These are phyloP conservation scores for Machimus rusticus DNA, from an alignment of 2,888 invertebrate species.

Conservation along the genomic window DNA sequence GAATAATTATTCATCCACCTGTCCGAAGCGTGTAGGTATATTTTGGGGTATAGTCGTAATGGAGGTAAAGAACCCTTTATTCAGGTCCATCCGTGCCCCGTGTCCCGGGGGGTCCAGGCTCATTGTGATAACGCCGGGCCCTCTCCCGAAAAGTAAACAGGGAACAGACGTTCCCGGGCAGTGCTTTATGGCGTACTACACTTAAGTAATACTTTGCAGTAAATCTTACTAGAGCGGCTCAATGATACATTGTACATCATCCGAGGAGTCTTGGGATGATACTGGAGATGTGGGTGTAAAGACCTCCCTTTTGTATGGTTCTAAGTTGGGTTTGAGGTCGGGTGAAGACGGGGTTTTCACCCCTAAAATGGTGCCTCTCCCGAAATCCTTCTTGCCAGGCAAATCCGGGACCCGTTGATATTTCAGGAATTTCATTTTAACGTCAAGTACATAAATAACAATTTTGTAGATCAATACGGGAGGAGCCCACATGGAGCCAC, in stretches of 20 bases:
- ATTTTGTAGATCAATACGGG: conserved; percentile 16
- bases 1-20: conserved; percentile 10
- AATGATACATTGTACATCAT: neutral
- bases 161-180: neutral
- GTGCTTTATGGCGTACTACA: conserved; percentile 7
- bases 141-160: neutral
- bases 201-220: neutral
- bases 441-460: conserved; percentile 22
- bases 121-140: neutral
- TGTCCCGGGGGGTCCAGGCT: neutral
- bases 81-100: neutral
- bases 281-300: neutral
- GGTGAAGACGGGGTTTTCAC: neutral
- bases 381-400: neutral
- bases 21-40: neutral
- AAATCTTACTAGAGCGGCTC: neutral
- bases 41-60: neutral
- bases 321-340: no score
- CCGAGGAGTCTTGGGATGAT: neutral
- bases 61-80: neutral
- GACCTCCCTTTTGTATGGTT: neutral
- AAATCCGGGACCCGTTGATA: neutral
- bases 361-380: neutral
- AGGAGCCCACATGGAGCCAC: neutral
- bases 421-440: conserved; percentile 25